These are phyloP conservation scores for Mus spretus DNA, from an alignment of 2,797 vertebrate genomes.

Conservation along the genomic window DNA sequence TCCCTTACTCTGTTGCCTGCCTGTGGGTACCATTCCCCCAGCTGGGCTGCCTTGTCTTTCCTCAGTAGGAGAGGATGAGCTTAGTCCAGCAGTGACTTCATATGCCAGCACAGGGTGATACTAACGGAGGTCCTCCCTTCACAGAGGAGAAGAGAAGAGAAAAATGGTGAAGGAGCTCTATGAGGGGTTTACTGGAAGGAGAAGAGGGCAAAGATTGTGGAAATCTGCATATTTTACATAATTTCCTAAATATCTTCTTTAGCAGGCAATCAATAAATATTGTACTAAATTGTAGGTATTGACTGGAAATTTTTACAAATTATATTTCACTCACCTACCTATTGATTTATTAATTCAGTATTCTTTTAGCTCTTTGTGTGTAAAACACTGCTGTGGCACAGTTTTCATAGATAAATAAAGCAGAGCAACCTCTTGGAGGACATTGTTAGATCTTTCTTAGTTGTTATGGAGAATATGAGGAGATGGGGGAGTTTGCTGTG, in stretches of 20 bases:
- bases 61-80: not conserved
- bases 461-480: not conserved
- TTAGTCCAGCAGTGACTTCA: not conserved
- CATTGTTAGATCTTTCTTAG: not conserved
- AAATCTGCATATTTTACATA: conserved; percentile 9
- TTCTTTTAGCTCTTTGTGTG: not conserved
- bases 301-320: not conserved
- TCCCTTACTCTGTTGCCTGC: not conserved
- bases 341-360: not conserved
- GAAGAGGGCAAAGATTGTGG: not conserved
- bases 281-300: not conserved
- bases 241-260: conserved; percentile 1
- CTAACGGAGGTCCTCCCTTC: not conserved
- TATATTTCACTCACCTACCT: not conserved
- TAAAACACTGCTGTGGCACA: not conserved
- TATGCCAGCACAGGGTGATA: not conserved
- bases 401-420: not conserved
- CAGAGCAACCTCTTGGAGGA: not conserved
- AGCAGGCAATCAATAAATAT: not conserved
- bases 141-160: not conserved
- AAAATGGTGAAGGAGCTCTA: not conserved
- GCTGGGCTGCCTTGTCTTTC: not conserved
- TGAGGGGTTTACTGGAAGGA: not conserved
- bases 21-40: too few relatives aligned
- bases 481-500: not conserved